Conservation (phyloP, 2,113 vertebrate genomes). For the Junco hyemalis region DNA sequence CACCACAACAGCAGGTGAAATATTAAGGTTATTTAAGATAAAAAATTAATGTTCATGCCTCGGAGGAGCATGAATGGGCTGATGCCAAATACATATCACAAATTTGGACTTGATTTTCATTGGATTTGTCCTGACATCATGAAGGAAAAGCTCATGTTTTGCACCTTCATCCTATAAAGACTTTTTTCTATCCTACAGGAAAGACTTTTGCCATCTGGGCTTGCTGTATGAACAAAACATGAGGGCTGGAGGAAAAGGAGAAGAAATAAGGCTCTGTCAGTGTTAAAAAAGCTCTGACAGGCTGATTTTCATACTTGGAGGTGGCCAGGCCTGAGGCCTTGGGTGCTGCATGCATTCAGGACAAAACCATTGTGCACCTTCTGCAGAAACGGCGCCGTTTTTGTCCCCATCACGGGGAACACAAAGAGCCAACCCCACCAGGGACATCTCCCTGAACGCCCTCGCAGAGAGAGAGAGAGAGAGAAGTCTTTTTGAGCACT, state of each 20-base stretch:
- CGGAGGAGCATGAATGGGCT: neutral
- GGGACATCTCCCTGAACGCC: neutral
- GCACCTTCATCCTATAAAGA: neutral
- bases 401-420: neutral
- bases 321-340: neutral
- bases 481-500: neutral
- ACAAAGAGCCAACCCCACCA: neutral
- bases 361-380: neutral
- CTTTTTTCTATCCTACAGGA: neutral
- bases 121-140: neutral
- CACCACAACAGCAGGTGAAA: neutral
- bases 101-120: neutral
- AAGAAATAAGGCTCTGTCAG: neutral
- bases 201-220: neutral
- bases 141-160: neutral
- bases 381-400: neutral
- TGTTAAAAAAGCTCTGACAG: neutral
- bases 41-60: neutral
- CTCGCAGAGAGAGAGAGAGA: neutral
- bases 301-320: neutral
- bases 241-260: neutral
- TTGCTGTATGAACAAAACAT: neutral
- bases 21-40: neutral
- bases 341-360: neutral
- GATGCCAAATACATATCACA: accelerated